phyloP scores from a whole-genome alignment of 2,888 invertebrate species.

The Protodeltote pygarga region DNA sequence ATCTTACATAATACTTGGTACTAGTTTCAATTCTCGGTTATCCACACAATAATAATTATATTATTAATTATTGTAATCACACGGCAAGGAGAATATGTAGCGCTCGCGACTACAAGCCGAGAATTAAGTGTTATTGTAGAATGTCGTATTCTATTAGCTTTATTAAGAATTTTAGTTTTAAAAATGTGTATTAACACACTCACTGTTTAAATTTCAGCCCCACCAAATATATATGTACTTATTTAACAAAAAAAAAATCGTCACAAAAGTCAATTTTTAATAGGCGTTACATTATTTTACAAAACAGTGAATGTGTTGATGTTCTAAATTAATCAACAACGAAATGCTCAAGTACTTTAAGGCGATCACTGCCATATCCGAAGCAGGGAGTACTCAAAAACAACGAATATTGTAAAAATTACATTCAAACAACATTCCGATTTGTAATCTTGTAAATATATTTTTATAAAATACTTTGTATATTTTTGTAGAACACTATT shows the following conservation, averaged over 20 bases:
- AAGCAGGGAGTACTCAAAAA: constrained; percentile 62
- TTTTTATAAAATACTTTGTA: constrained; percentile 67
- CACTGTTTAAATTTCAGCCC: constrained; percentile 83
- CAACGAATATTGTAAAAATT: constrained; percentile 48
- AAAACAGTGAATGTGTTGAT: constrained; percentile 87
- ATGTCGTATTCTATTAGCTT: constrained; percentile 81
- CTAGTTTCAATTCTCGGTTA: constrained; percentile 77
- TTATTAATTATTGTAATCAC: constrained; percentile 34
- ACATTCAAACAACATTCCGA: constrained; percentile 67
- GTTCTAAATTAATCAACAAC: constrained; percentile 72
- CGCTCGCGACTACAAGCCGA: constrained; percentile 36
- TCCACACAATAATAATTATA: constrained; percentile 35
- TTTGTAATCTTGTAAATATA: constrained; percentile 72
- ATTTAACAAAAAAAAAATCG: constrained; percentile 53
- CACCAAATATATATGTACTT: constrained; percentile 78
- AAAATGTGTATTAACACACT: constrained; percentile 84
- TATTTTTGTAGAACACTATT: constrained; percentile 63
- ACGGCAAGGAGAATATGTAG: constrained; percentile 13
- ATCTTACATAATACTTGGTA: constrained; percentile 81
- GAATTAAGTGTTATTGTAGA: constrained; percentile 55
- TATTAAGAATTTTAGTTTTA: constrained; percentile 67
- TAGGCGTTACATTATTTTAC: constrained; percentile 43
- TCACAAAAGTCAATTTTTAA: constrained; percentile 57
- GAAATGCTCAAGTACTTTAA: constrained; percentile 85
- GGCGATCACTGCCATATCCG: constrained; percentile 79